Evolutionary conservation across 2,888 invertebrate genomes (phyloP).

Genomic region (Taenaris catops): DNA sequence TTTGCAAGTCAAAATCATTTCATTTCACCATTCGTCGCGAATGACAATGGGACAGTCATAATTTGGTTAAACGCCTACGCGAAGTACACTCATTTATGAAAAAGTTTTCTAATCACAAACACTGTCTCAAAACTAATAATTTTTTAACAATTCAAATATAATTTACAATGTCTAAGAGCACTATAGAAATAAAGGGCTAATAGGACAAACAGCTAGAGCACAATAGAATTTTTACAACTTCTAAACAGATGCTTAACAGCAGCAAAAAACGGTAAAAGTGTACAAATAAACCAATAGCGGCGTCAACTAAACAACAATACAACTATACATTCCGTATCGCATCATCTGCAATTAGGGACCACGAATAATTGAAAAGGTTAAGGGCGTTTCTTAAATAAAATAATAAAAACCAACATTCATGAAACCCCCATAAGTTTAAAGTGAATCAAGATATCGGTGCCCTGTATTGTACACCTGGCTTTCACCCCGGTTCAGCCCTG

Average conservation of each 20-base stretch:
- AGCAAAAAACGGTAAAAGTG: constrained; percentile 35
- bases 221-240: constrained; percentile 31
- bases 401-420: constrained; percentile 61
- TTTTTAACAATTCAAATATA: no score
- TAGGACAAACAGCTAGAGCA: constrained; percentile 46
- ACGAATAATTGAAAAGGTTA: constrained; percentile 71
- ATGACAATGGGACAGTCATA: no score
- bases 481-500: constrained; percentile 48
- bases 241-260: constrained; percentile 45
- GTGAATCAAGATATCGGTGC: constrained; percentile 74
- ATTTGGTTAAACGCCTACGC: no score
- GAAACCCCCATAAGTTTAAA: constrained; percentile 59
- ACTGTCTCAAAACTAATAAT: no score
- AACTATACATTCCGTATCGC: constrained; percentile 45
- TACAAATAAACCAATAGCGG: constrained; percentile 62
- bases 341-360: constrained; percentile 77
- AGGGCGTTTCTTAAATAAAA: constrained; percentile 60
- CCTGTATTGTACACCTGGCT: constrained; percentile 55
- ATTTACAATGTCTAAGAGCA: no score
- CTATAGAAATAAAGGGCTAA: no score
- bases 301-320: constrained; percentile 64
- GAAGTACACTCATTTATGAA: no score
- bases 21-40: no score
- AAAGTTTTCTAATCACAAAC: no score
- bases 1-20: no score